Percentiles rank a stretch among this genome's conserved stretches.
Conservation (phyloP, 1,140 invertebrate species). For the Palaemon carinicauda region DNA sequence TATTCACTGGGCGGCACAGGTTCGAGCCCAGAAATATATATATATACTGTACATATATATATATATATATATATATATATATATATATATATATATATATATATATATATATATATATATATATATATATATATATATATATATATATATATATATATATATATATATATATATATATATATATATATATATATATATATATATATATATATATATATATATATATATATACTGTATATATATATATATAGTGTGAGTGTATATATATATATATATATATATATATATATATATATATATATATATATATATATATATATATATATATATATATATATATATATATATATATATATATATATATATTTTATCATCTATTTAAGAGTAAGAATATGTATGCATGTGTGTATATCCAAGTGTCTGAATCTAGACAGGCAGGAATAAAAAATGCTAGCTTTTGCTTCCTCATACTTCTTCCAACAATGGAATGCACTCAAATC, state of each 20-base stretch:
- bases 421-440: no score
- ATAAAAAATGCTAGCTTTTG: no score
- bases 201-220: slow-evolving; percentile 9
- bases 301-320: not conserved
- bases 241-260: not conserved
- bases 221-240: slow-evolving; percentile 1
- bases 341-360: not conserved
- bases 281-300: not conserved
- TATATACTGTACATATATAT: slow-evolving; percentile 3
- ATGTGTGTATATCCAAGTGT: no score
- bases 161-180: slow-evolving; percentile 2
- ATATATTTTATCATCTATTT: no score
- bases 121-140: not conserved
- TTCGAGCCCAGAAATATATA: no score
- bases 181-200: not conserved
- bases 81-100: slow-evolving; percentile 1
- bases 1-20: no score
- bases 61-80: not conserved
- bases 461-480: no score
- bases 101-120: not conserved
- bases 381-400: no score
- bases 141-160: not conserved
- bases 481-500: no score
- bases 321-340: not conserved
- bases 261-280: slow-evolving; percentile 2